Conservation (phyloP, 1,140 invertebrate species). For the Heliconius melpomene region DNA sequence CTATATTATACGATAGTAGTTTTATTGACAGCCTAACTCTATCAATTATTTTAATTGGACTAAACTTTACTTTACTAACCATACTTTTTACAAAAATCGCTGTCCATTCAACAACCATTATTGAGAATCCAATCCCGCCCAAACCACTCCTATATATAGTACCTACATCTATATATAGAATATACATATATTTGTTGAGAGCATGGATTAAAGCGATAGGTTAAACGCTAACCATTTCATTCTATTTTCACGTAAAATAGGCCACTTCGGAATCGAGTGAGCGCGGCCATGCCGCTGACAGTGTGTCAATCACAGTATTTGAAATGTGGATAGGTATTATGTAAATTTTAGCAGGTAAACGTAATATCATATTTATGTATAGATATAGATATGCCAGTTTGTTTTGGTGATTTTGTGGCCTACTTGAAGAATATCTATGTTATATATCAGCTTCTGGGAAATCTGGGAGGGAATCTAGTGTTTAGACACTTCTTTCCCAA, state of each 20-base stretch:
- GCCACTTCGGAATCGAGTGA: conserved; percentile 37
- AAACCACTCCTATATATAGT: not conserved
- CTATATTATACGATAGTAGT: too few species aligned
- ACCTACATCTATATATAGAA: not conserved
- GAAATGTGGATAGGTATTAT: conserved; percentile 32
- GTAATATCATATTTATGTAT: not conserved
- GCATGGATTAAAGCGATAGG: conserved; percentile 19
- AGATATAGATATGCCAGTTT: not conserved
- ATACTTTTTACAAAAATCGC: too few species aligned
- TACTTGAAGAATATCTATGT: not conserved
- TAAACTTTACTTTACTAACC: too few species aligned
- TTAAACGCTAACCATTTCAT: conserved; percentile 27
- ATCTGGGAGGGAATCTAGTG: too few species aligned
- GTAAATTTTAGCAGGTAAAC: conserved; percentile 6
- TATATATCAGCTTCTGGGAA: too few species aligned
- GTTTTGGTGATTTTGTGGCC: not conserved
- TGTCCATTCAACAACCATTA: too few species aligned
- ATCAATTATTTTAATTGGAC: too few species aligned
- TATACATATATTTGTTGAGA: not conserved
- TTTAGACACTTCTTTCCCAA: too few species aligned
- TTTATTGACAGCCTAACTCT: too few species aligned
- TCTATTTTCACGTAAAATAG: conserved; percentile 35
- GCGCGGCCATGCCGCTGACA: conserved; percentile 29
- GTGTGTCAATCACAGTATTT: conserved; percentile 32
- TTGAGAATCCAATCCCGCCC: not conserved